Evolutionary conservation across 37 sponge, comb jelly and placozoan species (phyloP), one percentile per base, ranked within the genome.

Genomic region (Diacarnus erythraeanus): DNA sequence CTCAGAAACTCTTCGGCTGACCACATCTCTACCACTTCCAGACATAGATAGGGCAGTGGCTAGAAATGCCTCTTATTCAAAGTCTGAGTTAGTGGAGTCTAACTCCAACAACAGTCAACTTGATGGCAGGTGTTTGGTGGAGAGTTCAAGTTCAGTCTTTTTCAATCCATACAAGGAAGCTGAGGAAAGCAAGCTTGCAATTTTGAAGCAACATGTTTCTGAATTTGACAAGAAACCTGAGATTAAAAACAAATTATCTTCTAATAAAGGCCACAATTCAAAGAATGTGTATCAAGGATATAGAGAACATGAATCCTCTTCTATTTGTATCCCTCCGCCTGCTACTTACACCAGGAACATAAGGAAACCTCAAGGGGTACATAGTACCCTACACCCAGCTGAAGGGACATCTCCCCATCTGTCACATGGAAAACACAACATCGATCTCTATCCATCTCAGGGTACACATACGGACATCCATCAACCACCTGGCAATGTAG

Each of bases 111-210:
- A 31, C 63, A 41, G 25, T 1, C 2, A 8, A 21, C n/a, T 3
- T 8, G 31, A 18, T 69, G 37, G 18, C 10, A 9, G 15, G 33
- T 12, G 10, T 15, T 15, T 47, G 12, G 51, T 47, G 51, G 51
- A 47, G 12, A 47, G 51, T 47, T n/a, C n/a, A 41, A 74, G 74
- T 22, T 87, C 87, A 1, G 87, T 80, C 42, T 87, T 87, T 29
- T 80, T 69, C 21, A 87, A 87, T 38, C 87, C 77, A 3, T 87
- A 80, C 74, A 69, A 80, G n/a, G 71, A 69, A 54, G 81, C 87
- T 3, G 87, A 87, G 38, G 81, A 87, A 29, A 77, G 77, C n/a
- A 87, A 41, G 37, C 43, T 87, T 12, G 69, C 81, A 23, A 64
- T 80, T 5, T 63, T 87, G 47, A 80, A 74, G 38, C 68, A 80